Conservation (phyloP, 2,888 invertebrate species). For the Arrhopalites spinosus region DNA sequence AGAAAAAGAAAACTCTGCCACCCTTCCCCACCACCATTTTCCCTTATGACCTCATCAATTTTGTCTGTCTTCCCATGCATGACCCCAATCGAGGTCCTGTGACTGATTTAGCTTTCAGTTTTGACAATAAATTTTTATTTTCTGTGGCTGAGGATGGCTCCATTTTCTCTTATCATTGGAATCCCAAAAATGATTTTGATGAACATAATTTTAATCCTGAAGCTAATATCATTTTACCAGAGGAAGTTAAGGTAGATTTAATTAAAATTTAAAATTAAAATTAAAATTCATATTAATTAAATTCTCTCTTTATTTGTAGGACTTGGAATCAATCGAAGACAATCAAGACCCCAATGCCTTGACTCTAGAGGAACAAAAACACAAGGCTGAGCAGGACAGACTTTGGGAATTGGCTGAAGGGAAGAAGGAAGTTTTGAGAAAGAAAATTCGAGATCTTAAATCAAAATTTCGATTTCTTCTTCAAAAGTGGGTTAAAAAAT, state of each 20-base stretch:
- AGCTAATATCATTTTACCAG: not conserved
- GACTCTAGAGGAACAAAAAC: conserved; percentile 71
- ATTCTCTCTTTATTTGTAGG: not conserved
- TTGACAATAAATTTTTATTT: conserved; percentile 64
- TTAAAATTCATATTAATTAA: not conserved
- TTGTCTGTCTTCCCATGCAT: conserved; percentile 75
- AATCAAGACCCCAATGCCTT: conserved; percentile 59
- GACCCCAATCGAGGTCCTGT: conserved; percentile 73
- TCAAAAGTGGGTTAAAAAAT: conserved; percentile 36
- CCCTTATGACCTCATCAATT: conserved; percentile 64
- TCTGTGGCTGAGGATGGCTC: conserved; percentile 77
- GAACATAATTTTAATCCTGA: not conserved
- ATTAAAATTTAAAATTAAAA: too few relatives aligned
- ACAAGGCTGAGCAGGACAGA: conserved; percentile 69
- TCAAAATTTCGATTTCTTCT: conserved; percentile 45
- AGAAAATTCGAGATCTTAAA: conserved; percentile 61
- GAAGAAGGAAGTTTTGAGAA: conserved; percentile 63
- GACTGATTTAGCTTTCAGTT: conserved; percentile 68
- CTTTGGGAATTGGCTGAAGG: conserved; percentile 68
- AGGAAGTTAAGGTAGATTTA: not conserved
- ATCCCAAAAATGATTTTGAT: conserved; percentile 60
- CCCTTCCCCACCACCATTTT: conserved; percentile 47
- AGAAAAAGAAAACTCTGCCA: conserved; percentile 29
- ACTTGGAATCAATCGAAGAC: conserved; percentile 51
- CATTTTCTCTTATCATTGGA: conserved; percentile 71